These are phyloP conservation scores for Gyps fulvus DNA, from an alignment of 2,113 vertebrate genomes.

Conservation along the genomic window DNA sequence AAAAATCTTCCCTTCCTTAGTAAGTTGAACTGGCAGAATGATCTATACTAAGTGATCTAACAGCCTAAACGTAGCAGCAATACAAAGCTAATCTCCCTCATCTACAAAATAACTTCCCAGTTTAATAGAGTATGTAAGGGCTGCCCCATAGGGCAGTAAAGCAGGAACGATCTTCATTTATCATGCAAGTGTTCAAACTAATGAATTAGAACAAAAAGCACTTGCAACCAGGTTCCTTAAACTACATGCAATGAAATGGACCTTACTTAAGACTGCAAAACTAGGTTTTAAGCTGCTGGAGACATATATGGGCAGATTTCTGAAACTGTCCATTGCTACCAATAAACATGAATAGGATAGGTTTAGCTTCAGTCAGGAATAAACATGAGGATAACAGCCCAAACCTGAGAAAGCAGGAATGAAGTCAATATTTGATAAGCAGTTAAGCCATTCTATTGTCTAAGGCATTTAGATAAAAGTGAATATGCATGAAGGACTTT, in stretches of 20 bases:
- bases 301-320: not conserved
- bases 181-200: not conserved
- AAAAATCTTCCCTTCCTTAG: not conserved
- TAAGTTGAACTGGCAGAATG: not conserved
- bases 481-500: not conserved
- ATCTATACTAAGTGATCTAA: conserved; percentile 11
- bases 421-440: not conserved
- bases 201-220: not conserved
- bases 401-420: not conserved
- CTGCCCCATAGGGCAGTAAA: not conserved
- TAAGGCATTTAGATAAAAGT: not conserved
- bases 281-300: not conserved
- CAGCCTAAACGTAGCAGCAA: not conserved
- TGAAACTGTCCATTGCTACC: not conserved
- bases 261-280: not conserved
- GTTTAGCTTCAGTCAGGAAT: not conserved
- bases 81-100: not conserved
- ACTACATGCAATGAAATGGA: not conserved
- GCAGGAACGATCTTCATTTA: not conserved
- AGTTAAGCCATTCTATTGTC: not conserved
- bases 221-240: not conserved
- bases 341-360: not conserved
- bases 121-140: not conserved
- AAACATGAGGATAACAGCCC: not conserved
- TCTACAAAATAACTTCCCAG: conserved; percentile 6